Evolutionary conservation across 2,797 vertebrate genomes (phyloP), one percentile per base, ranked within the genome.

Genomic region (Babyrousa celebensis): DNA sequence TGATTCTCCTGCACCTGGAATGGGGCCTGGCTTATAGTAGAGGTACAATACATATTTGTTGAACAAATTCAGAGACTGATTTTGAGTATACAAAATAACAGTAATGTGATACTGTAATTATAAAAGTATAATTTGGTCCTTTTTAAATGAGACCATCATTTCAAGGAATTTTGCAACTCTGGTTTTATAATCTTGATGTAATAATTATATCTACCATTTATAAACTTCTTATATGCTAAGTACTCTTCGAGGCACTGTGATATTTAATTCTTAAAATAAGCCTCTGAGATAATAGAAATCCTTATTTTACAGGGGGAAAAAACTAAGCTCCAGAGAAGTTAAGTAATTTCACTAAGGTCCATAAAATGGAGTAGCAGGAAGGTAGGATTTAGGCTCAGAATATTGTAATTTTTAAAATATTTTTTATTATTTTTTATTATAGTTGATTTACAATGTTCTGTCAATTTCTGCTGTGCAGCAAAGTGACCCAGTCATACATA

Each of bases 61-160:
- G 6, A 67, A 52, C 32, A 58, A 75, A 80, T 78, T 58, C 58
- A 95, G 29, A 71, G 43, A 65, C 68, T 40, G 63, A 32, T 52
- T 92, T 32, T 93, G 36, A 88, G 20, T 88, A 21, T 72, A 18
- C 60, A 82, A 94, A 93, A n/a, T 89, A 70, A 74, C 40, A 58
- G 9, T 68, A 71, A 17, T 32, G 89, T 18, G 16, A 89, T 88
- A 32, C 11, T 52, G 83, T 78, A 92, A 79, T 93, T 29, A n/a
- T 70, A 79, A 68, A 96, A 90, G 40, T 71, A 10, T 15, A n/a
- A 48, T 70, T 86, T 89, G 85, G 15, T 63, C 40, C 71, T 85
- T 85, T 85, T 68, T 80, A 58, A 80, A 77, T 0, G 70, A 72
- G 32, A 74, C 12, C 63, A 48, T 63, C 75, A 75, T 84, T 75